Percentiles rank a stretch among this genome's conserved stretches.
These are phyloP conservation scores for Sphenopsis melanotis DNA, from an alignment of 2,797 vertebrate genomes.

Conservation along the genomic window DNA sequence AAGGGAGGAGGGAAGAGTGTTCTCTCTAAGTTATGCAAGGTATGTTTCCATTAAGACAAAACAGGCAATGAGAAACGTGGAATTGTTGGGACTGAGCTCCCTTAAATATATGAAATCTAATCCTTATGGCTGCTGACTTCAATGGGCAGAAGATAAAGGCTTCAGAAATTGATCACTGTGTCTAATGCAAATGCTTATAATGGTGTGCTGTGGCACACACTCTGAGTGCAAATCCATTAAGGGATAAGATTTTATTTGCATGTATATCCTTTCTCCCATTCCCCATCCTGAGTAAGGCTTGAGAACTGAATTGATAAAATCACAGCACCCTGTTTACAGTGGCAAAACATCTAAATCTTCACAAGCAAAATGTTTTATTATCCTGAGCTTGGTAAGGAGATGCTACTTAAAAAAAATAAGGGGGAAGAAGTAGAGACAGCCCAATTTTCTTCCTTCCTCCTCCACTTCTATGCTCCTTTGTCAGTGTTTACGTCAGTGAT, in stretches of 20 bases:
- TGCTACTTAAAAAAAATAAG: not conserved
- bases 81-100: not conserved
- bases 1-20: not conserved
- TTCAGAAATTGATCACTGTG: constrained; percentile 42
- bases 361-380: not conserved
- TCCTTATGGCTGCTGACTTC: not conserved
- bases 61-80: not conserved
- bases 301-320: not conserved
- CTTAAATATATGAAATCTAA: constrained; percentile 32
- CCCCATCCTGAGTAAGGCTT: not conserved
- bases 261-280: not conserved
- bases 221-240: constrained; percentile 52
- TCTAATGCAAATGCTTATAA: constrained; percentile 33
- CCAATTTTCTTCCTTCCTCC: not conserved
- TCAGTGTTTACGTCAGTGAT: not conserved
- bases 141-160: not conserved
- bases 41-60: constrained; percentile 8
- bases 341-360: not conserved
- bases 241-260: constrained; percentile 23
- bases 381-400: not conserved
- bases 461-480: not conserved
- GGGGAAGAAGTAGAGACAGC: not conserved
- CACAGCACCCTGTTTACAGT: not conserved
- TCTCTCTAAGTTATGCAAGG: not conserved
- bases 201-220: not conserved